These are phyloP conservation scores for Drosophila sp. DNA, from an alignment of 1,140 invertebrate genomes.

Conservation along the genomic window DNA sequence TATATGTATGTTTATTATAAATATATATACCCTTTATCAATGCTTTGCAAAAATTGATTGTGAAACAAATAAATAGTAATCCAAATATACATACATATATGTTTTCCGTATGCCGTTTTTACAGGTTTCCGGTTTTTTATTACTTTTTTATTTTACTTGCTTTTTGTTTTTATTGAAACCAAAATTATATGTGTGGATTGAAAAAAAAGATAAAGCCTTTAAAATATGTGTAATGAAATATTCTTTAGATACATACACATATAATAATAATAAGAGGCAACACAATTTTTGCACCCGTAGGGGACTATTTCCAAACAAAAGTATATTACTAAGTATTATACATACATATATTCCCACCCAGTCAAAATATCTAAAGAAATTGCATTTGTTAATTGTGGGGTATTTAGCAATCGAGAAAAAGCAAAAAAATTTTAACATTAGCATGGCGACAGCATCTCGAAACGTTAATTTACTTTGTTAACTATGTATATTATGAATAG, in stretches of 20 bases:
- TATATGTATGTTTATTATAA: conserved; percentile 25
- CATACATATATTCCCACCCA: not conserved
- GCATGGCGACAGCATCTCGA: too few relatives aligned
- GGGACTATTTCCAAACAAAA: not conserved
- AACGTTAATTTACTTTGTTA: too few relatives aligned
- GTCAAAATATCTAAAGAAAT: not conserved
- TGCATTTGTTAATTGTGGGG: not conserved
- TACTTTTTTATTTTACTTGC: not conserved
- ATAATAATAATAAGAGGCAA: not conserved
- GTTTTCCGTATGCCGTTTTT: not conserved
- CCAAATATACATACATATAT: not conserved
- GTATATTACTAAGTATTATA: not conserved
- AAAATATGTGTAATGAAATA: conserved; percentile 1
- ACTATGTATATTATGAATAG: too few relatives aligned
- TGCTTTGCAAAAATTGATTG: conserved; percentile 11
- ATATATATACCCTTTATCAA: not conserved
- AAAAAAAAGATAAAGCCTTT: not conserved
- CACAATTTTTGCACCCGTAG: not conserved
- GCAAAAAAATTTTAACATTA: too few relatives aligned
- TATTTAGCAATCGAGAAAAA: not conserved
- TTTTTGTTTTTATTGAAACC: conserved; percentile 1
- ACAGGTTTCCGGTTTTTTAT: not conserved
- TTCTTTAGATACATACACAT: not conserved
- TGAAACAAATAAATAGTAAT: not conserved
- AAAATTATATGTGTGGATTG: not conserved